Evolutionary conservation across 2,888 invertebrate species (phyloP), one percentile per base, ranked within the genome.

Genomic region (Eulithis prunata): DNA sequence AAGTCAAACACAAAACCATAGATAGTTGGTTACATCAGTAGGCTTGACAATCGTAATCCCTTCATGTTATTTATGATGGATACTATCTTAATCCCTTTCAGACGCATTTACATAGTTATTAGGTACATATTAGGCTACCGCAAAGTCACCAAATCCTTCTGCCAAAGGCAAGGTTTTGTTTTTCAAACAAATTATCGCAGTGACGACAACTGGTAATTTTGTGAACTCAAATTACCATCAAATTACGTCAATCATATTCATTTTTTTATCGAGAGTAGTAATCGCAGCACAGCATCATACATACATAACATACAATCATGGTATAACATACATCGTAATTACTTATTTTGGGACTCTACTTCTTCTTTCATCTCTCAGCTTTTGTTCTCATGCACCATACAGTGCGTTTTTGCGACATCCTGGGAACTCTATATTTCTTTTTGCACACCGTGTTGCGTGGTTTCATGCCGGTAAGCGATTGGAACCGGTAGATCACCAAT

Each of bases 1-100:
- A 57, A 62, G 57, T 28, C 49, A 47, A 60, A 67, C 55, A 53
- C 59, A 46, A 14, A 47, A 14, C 47, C 47, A 47, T 1, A 21
- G 36, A 43, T 62, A 64, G 54, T 68, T 66, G 57, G 46, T 68
- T 64, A 66, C 61, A 64, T 54, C 54, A 63, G 59, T 66, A 63
- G 68, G 68, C 66, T 61, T 64, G 68, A 69, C 64, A 64, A 57
- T 54, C 55, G 49, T 69, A 68, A 72, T 70, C 68, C 67, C 57
- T 67, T 68, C 64, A 67, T 57, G 68, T 66, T 72, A 72, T 74
- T 69, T 70, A 68, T 67, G 66, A 60, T 64, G 51, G 28, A 61
- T 63, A 58, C 51, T 59, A 45, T 59, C 21, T 62, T 71, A 72
- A 70, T 71, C 71, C 64, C 46, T 55, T 43, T 47, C 41, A 32